Evolutionary conservation across 2,797 vertebrate species (phyloP).

Genomic region (Nothura maculosa): DNA sequence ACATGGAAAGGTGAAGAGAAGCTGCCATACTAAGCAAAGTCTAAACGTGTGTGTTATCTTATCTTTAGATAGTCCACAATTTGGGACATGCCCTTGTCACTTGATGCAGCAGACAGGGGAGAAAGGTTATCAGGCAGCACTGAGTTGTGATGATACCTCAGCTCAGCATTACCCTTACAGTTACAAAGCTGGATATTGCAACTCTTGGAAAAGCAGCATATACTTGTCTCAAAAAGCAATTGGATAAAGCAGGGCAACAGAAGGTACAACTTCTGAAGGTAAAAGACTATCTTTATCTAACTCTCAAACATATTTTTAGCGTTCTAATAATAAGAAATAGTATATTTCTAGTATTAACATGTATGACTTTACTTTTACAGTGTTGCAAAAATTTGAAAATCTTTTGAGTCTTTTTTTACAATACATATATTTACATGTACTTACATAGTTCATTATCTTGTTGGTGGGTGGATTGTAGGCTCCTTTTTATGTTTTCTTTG

Average conservation of each 20-base stretch:
- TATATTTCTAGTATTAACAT: background rate
- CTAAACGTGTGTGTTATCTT: background rate
- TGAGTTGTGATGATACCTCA: background rate
- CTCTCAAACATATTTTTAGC: background rate
- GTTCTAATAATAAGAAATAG: background rate
- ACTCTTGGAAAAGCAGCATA: background rate
- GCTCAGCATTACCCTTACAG: accelerated
- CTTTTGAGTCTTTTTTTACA: background rate
- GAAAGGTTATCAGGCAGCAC: background rate
- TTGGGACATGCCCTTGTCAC: slow-evolving; percentile 7
- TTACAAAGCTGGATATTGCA: background rate
- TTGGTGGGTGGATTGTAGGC: background rate
- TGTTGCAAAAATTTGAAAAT: background rate
- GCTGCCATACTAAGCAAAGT: background rate
- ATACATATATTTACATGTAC: accelerated
- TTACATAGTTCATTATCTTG: background rate
- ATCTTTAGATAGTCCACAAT: background rate
- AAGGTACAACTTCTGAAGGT: no score
- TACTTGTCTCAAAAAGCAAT: background rate
- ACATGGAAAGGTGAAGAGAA: background rate
- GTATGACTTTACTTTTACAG: background rate
- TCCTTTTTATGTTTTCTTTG: background rate
- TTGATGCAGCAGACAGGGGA: background rate
- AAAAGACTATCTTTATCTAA: background rate
- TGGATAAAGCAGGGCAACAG: accelerated